Conservation (phyloP, 2,888 invertebrate species). For the Chymomyza procnemis region DNA sequence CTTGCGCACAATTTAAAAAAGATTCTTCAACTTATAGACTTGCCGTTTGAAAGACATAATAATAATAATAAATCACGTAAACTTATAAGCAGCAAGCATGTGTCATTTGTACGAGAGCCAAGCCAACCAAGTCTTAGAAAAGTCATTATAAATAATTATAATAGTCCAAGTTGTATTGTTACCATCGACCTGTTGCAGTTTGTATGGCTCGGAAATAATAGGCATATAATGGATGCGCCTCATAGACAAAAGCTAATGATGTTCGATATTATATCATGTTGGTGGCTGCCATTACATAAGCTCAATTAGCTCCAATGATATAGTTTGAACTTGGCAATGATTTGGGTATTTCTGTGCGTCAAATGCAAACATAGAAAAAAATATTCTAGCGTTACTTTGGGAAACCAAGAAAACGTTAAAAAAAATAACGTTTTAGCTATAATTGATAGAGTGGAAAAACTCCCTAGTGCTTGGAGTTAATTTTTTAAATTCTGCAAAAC, state of each 20-base stretch:
- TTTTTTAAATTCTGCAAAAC: no score
- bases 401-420: no score
- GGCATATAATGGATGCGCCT: slow-evolving; percentile 4
- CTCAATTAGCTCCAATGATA: neutral
- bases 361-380: no score
- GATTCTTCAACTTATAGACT: slow-evolving; percentile 40
- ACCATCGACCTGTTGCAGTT: slow-evolving; percentile 40
- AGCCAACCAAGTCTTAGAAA: slow-evolving; percentile 49
- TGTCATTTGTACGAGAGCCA: slow-evolving; percentile 42
- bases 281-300: slow-evolving; percentile 9
- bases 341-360: neutral
- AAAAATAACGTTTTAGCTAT: no score
- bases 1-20: slow-evolving; percentile 45
- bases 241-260: slow-evolving; percentile 16
- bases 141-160: slow-evolving; percentile 59
- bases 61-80: slow-evolving; percentile 42
- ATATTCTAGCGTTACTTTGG: no score
- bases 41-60: slow-evolving; percentile 47
- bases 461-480: no score
- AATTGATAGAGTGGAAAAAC: no score
- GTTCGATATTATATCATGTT: slow-evolving; percentile 22
- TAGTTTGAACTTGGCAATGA: neutral
- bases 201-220: slow-evolving; percentile 29
- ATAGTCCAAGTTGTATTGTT: slow-evolving; percentile 18
- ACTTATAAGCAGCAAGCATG: slow-evolving; percentile 40